Percentiles rank a stretch among this genome's conserved stretches.
These are phyloP conservation scores for Schizopygopsis malacanthus DNA, from an alignment of 2,797 vertebrate genomes.

Conservation along the genomic window DNA sequence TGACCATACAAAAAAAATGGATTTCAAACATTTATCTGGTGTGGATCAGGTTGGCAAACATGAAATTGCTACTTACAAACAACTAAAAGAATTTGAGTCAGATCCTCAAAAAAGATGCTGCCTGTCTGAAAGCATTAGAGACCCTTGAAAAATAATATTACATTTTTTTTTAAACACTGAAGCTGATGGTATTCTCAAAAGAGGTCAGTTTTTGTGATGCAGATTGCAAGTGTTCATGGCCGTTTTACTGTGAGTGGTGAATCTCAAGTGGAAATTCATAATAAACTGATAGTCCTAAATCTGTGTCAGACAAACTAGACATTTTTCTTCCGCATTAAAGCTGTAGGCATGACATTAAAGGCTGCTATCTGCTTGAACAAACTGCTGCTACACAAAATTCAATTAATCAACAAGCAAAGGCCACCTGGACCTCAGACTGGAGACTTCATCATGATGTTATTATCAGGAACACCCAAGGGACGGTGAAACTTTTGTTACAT, in stretches of 20 bases:
- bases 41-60: background rate
- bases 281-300: constrained; percentile 27
- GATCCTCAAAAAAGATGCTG: background rate
- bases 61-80: background rate
- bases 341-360: constrained; percentile 66
- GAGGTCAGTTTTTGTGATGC: background rate
- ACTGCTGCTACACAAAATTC: constrained; percentile 69
- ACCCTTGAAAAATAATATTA: background rate
- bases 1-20: background rate
- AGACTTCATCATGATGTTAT: constrained; percentile 69
- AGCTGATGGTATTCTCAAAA: background rate
- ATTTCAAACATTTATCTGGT: background rate
- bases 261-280: constrained; percentile 9
- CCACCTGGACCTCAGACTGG: constrained; percentile 73
- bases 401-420: constrained; percentile 74
- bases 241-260: background rate
- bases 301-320: background rate
- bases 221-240: background rate
- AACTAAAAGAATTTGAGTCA: background rate
- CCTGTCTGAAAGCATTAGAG: background rate
- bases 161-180: background rate
- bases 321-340: constrained; percentile 66
- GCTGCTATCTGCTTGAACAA: constrained; percentile 71
- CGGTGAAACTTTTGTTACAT: constrained; percentile 64
- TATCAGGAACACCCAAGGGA: constrained; percentile 68